Evolutionary conservation across 2,797 vertebrate species (phyloP).

Genomic region (Scarus forsteni): DNA sequence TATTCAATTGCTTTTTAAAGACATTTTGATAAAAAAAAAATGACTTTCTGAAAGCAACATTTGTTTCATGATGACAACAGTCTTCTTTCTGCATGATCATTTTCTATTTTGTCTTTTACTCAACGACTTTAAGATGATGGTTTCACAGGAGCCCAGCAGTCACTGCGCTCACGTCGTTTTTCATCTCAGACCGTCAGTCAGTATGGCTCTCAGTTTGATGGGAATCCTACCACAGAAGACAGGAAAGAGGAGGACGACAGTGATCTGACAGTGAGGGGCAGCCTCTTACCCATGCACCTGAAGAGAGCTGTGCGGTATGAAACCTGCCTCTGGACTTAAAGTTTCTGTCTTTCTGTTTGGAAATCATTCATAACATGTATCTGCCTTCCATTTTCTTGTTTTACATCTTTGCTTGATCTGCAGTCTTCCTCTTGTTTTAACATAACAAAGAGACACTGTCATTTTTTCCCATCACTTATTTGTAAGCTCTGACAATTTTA

Average conservation of each 20-base stretch:
- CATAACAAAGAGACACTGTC: too few species aligned
- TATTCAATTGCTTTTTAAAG: too few species aligned
- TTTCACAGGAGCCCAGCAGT: constrained; percentile 50
- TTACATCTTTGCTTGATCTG: too few species aligned
- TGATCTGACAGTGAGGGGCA: constrained; percentile 58
- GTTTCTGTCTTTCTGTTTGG: not conserved
- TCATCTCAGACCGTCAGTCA: constrained; percentile 44
- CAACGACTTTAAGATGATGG: constrained; percentile 18
- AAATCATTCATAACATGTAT: too few species aligned
- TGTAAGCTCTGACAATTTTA: too few species aligned
- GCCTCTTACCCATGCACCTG: constrained; percentile 76
- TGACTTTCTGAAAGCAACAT: too few species aligned
- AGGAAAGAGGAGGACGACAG: constrained; percentile 27
- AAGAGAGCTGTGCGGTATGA: constrained; percentile 81
- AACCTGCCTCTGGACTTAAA: constrained; percentile 1
- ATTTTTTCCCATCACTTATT: too few species aligned
- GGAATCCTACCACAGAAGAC: constrained; percentile 34
- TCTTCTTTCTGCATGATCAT: not conserved
- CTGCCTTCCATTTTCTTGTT: too few species aligned
- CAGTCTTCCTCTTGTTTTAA: too few species aligned
- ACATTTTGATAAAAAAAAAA: too few species aligned
- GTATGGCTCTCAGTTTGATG: constrained; percentile 67
- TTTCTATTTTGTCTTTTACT: not conserved
- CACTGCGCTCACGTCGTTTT: constrained; percentile 58
- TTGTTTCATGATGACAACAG: too few species aligned